A percentile compares a stretch with the other conserved stretches of the same genome.
Conservation (phyloP, 2,113 vertebrate species). For the Microtus oregoni region DNA sequence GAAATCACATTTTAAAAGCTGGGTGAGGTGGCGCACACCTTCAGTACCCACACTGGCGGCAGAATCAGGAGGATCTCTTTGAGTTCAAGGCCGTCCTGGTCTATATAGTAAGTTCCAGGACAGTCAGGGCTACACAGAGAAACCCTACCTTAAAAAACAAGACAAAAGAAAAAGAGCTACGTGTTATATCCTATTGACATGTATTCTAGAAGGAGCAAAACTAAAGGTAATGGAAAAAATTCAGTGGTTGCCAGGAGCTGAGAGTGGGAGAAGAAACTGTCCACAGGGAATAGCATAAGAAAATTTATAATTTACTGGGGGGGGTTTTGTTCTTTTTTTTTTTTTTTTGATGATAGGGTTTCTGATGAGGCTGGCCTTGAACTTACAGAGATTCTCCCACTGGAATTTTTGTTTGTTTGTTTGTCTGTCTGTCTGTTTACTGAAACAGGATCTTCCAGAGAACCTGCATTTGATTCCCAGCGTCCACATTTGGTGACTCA, state of each 20-base stretch:
- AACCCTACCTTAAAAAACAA: neutral
- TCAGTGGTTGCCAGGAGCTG: neutral
- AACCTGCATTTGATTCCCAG: neutral
- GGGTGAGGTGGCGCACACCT: neutral
- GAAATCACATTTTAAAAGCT: neutral
- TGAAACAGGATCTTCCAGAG: neutral
- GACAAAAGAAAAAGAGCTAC: no score
- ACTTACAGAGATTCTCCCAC: no score
- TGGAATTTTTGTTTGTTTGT: neutral
- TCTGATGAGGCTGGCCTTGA: no score
- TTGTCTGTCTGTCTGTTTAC: neutral
- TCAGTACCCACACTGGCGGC: neutral
- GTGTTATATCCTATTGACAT: neutral
- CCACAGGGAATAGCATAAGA: neutral
- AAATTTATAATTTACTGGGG: neutral
- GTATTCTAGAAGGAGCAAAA: neutral
- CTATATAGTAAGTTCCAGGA: neutral
- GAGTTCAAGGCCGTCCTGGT: neutral
- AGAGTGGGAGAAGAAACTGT: neutral
- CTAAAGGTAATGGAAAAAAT: neutral
- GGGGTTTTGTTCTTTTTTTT: no score
- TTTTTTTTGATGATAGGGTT: no score
- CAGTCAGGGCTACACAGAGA: neutral
- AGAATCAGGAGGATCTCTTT: neutral
- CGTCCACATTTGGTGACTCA: neutral